Conservation (phyloP, 2,113 vertebrate species). For the Tetraodon nigroviridis region DNA sequence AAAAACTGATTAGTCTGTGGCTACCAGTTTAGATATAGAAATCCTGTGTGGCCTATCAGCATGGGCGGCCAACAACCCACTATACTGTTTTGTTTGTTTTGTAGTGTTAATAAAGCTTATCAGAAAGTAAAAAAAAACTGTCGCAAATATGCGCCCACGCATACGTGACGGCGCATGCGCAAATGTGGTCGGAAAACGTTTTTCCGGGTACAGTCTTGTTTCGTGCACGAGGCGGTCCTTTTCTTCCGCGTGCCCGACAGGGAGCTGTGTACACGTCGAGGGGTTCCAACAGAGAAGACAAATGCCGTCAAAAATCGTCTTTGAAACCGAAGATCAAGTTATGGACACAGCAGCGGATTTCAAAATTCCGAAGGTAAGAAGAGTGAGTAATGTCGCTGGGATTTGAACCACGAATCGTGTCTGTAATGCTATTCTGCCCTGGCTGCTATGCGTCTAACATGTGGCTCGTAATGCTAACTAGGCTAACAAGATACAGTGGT, state of each 20-base stretch:
- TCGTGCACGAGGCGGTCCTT: slow-evolving; percentile 52
- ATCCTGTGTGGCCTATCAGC: too few relatives aligned
- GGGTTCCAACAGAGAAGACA: slow-evolving; percentile 44
- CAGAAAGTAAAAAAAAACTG: background rate
- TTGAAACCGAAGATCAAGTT: slow-evolving; percentile 40
- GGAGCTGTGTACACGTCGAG: slow-evolving; percentile 30
- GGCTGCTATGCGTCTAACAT: slow-evolving; percentile 46
- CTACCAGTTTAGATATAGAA: too few relatives aligned
- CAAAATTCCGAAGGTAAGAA: slow-evolving; percentile 54
- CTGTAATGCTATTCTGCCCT: background rate
- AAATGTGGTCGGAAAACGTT: too few relatives aligned
- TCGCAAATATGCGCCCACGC: background rate
- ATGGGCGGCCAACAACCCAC: too few relatives aligned
- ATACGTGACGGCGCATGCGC: too few relatives aligned
- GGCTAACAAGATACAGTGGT: slow-evolving; percentile 3
- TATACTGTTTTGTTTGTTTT: too few relatives aligned
- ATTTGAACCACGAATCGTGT: background rate
- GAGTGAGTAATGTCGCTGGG: background rate
- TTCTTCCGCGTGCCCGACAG: slow-evolving; percentile 45
- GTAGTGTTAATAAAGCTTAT: background rate
- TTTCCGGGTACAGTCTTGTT: too few relatives aligned
- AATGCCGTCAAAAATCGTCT: slow-evolving; percentile 67
- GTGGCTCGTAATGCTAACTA: slow-evolving; percentile 38
- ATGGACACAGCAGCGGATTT: slow-evolving; percentile 49
- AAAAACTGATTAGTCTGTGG: too few relatives aligned